Conservation (phyloP, 2,888 invertebrate species). For the Anoplius nigerrimus region DNA sequence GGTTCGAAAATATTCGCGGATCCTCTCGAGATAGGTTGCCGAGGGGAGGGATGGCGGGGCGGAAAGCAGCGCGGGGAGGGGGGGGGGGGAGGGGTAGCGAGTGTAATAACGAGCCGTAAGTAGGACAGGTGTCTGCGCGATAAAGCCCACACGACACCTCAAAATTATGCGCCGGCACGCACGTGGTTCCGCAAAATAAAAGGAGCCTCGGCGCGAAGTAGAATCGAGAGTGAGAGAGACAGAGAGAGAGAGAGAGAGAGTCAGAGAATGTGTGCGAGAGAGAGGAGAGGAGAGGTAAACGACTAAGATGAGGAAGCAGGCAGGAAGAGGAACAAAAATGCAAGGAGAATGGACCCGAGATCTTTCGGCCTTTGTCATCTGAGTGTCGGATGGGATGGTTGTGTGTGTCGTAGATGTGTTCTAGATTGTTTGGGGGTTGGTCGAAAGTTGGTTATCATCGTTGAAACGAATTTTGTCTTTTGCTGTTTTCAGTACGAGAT, state of each 20-base stretch:
- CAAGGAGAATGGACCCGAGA: conserved; percentile 25
- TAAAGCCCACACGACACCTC: conserved; percentile 65
- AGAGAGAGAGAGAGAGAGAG: conserved; percentile 11
- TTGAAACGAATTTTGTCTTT: no score
- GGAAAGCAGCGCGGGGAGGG: no score
- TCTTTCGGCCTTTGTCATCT: conserved; percentile 45
- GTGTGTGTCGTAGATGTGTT: no score
- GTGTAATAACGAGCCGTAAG: conserved; percentile 69
- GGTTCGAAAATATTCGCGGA: conserved; percentile 44
- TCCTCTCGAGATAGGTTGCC: conserved; percentile 59
- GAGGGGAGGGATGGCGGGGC: no score
- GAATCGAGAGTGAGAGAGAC: not conserved
- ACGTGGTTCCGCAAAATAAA: conserved; percentile 63
- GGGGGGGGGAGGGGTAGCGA: conserved; percentile 41
- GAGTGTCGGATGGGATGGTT: no score
- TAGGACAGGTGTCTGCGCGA: conserved; percentile 71
- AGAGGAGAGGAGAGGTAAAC: not conserved
- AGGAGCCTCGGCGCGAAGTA: conserved; percentile 24
- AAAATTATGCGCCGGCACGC: conserved; percentile 72
- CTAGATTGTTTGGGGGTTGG: no score
- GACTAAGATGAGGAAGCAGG: not conserved
- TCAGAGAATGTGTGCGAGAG: not conserved
- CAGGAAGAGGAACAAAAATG: conserved; percentile 35
- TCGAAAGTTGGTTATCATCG: no score
- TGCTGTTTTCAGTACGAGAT: no score